phyloP scores from a whole-genome alignment of 64 coral and sea anemone genomes.

The Astreopora myriophthalma region DNA sequence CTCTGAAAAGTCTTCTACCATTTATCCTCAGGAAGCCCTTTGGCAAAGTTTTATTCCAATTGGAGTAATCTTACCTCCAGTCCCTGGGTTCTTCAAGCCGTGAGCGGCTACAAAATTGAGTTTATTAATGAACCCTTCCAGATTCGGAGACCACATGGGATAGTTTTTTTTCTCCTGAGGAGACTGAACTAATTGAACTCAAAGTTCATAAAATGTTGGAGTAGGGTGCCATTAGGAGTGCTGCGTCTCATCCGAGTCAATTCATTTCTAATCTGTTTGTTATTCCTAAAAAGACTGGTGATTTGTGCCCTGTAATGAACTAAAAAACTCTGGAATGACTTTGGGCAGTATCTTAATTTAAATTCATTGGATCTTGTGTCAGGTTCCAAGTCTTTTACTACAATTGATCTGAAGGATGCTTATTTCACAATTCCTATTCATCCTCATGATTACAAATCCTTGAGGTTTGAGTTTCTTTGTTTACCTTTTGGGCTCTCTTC shows the following conservation, averaged over 20 bases:
- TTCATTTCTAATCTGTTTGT: too few relatives aligned
- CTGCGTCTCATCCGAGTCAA: too few relatives aligned
- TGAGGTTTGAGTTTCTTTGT: neutral
- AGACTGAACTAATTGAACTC: too few relatives aligned
- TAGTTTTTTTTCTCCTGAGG: too few relatives aligned
- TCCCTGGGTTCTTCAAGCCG: neutral
- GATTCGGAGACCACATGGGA: neutral
- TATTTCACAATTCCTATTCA: constrained; percentile 26
- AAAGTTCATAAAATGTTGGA: too few relatives aligned
- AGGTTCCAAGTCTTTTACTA: neutral
- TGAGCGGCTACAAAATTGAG: neutral
- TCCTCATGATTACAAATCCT: neutral
- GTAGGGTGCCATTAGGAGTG: too few relatives aligned
- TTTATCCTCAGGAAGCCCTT: neutral
- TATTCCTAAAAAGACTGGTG: too few relatives aligned
- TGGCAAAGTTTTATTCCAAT: neutral
- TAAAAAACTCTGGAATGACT: too few relatives aligned
- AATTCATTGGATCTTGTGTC: constrained; percentile 2
- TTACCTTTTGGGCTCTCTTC: neutral
- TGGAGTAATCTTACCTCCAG: neutral
- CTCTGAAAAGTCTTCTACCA: neutral
- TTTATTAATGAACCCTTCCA: neutral
- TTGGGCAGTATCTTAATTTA: constrained; percentile 15
- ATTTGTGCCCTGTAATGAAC: too few relatives aligned
- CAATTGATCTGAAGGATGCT: constrained; percentile 27